These are phyloP conservation scores for Sylvilagus bachmani DNA, from an alignment of 2,113 vertebrate species.

Conservation along the genomic window DNA sequence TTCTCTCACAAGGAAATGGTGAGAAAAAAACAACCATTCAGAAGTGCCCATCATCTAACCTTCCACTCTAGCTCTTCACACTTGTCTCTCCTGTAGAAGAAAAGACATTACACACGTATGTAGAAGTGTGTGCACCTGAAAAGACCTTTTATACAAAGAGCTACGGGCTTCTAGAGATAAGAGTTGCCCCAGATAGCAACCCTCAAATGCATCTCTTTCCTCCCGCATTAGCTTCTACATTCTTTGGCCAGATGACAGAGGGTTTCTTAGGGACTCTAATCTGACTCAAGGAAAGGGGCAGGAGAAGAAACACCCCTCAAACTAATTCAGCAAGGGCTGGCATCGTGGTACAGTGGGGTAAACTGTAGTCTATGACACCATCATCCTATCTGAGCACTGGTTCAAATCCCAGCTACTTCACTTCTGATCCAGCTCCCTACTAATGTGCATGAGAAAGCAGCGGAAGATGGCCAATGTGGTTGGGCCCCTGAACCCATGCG, in stretches of 20 bases:
- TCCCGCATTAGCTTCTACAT: not conserved
- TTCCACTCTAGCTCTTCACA: conserved; percentile 28
- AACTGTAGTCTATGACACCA: too few relatives aligned
- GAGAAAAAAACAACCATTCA: not conserved
- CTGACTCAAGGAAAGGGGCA: not conserved
- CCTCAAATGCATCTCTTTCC: not conserved
- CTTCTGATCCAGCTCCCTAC: too few relatives aligned
- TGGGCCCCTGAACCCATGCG: too few relatives aligned
- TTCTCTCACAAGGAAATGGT: conserved; percentile 36
- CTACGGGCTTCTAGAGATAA: not conserved
- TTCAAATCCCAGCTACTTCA: too few relatives aligned
- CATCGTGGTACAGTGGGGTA: too few relatives aligned
- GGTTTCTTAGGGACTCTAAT: conserved; percentile 4
- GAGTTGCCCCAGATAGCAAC: not conserved
- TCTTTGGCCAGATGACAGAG: not conserved
- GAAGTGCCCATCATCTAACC: conserved; percentile 17
- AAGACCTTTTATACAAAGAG: conserved; percentile 39
- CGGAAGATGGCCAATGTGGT: too few relatives aligned
- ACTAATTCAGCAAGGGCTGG: not conserved
- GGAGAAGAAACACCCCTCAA: conserved; percentile 11
- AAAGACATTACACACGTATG: not conserved
- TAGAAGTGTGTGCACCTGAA: conserved; percentile 7
- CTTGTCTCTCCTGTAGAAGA: not conserved
- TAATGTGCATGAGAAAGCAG: too few relatives aligned
- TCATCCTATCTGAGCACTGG: too few relatives aligned